Base-by-base conservation (phyloP, 2,888 invertebrate species). In the Xanthorhoe spadicearia region DNA sequence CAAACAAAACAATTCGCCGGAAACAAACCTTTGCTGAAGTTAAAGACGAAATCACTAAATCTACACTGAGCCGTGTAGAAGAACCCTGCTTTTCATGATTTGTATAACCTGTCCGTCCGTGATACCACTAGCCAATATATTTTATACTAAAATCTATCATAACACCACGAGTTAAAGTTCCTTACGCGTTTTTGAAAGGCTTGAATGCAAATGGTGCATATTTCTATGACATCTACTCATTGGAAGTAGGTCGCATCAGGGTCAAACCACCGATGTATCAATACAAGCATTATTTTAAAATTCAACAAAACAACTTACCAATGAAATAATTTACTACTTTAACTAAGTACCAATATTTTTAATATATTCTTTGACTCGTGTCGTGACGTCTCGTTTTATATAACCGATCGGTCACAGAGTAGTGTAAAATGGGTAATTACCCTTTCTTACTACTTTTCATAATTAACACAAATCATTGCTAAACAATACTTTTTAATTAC, bases 161-260 rank as follows among this genome's bases (percentile, higher is more conserved):
- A 63, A 48, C 17, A 43, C 38, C 8, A 5, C 15, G 49, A 43
- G 58, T 8, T 50, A 58, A 58, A 58, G 61, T 61, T 54, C 53
- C 57, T 58, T 58, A 49, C 38, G 9, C 13, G 35, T 32, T 57
- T 61, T 56, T 48, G 35, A 46, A 56, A 49, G 56, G 46, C 51
- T 58, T 54, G 38, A 46, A 60, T 63, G 55, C 55, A 58, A 49
- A 35, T 23, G n/a, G 50, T 62, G 57, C 66, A 53, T 64, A 68
- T 61, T 64, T 61, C 63, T 65, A 23, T 23, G 66, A 68, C 63
- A 71, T 73, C 68, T 54, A 56, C 56, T 49, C 49, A 9, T 53
- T 51, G 53, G 35, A 71, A 62, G 23, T 65, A 64, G 59, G 68
- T 69, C 66, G 61, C 66, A 61, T 62, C 69, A 69, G 69, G 71